Base-by-base conservation (phyloP, 2,888 invertebrate genomes). In the Hydroisotoma schaefferi region DNA sequence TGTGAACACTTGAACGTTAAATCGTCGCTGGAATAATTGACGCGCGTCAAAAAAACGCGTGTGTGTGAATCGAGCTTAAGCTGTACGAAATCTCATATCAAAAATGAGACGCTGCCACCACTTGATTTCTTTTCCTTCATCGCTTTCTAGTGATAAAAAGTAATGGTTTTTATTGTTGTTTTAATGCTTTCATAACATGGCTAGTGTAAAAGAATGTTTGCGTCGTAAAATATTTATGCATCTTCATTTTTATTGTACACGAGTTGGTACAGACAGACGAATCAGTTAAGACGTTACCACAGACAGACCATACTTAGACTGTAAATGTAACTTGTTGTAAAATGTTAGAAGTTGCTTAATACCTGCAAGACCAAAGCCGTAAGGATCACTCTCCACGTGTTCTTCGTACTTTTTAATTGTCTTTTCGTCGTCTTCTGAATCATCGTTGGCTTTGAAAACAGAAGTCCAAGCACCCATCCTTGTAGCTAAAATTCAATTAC, bases 21-120 rank as follows among this genome's bases (percentile, higher is more conserved):
- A n/a, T n/a, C n/a, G n/a, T n/a, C n/a, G n/a, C n/a, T n/a, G n/a
- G n/a, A n/a, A n/a, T n/a, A n/a, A n/a, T n/a, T n/a, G n/a, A n/a
- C n/a, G n/a, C n/a, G n/a, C n/a, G n/a, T n/a, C n/a, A n/a, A n/a
- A n/a, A n/a, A n/a, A n/a, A n/a, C n/a, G n/a, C n/a, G n/a, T n/a
- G n/a, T n/a, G n/a, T n/a, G n/a, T n/a, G n/a, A n/a, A n/a, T n/a
- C n/a, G n/a, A 23, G 59, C 65, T 38, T 65, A 67, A 1, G 28
- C 27, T 2, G 65, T 59, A 25, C 68, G 47, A 8, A 57, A 23
- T n/a, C 63, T 58, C n/a, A 57, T 57, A 26, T 68, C 63, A 48
- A 55, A 63, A 48, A 65, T n/a, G 15, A 65, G 44, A 4, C 38
- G 10, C 48, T 67, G 51, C 58, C 54, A 67, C 67, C 62, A 65